Percentiles rank a stretch among this genome's conserved stretches.
phyloP scores from a whole-genome alignment of 1,140 invertebrate species.

The Drosophila pruinosa region DNA sequence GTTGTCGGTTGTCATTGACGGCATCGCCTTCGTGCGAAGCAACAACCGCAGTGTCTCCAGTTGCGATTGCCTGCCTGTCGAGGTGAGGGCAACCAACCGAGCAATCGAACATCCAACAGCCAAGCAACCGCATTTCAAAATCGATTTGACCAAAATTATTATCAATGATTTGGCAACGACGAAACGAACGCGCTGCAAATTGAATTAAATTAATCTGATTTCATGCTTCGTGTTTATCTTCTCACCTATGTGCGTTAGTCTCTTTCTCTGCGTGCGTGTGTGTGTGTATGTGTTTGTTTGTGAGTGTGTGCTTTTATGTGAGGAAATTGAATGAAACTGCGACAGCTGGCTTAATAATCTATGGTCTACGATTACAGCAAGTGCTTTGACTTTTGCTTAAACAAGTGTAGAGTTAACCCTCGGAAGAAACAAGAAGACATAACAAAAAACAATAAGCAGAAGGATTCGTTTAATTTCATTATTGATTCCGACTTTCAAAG shows the following conservation, averaged over 20 bases:
- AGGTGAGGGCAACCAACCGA: no score
- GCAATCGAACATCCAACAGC: constrained; percentile 1
- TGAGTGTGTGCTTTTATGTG: constrained; percentile 10
- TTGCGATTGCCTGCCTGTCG: not conserved
- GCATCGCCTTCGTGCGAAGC: constrained; percentile 56
- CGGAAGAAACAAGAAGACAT: constrained; percentile 11
- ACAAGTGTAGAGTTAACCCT: constrained; percentile 26
- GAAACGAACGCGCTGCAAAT: constrained; percentile 52
- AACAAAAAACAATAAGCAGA: constrained; percentile 27
- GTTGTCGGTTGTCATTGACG: constrained; percentile 24
- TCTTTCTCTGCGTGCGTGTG: not conserved
- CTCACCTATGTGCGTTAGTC: not conserved
- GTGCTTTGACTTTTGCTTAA: constrained; percentile 34
- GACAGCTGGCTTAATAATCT: constrained; percentile 35
- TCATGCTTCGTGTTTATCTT: constrained; percentile 30
- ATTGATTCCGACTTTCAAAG: constrained; percentile 47
- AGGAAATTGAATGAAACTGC: constrained; percentile 49
- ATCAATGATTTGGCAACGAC: constrained; percentile 72
- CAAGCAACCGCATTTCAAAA: constrained; percentile 63
- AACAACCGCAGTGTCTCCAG: constrained; percentile 62
- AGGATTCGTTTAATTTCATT: constrained; percentile 49
- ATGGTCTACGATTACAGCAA: constrained; percentile 26
- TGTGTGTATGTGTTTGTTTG: constrained; percentile 10
- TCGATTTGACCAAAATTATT: constrained; percentile 80
- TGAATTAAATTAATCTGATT: constrained; percentile 77